Conservation (phyloP, 1,140 invertebrate species). For the Leguminivora glycinivorella region DNA sequence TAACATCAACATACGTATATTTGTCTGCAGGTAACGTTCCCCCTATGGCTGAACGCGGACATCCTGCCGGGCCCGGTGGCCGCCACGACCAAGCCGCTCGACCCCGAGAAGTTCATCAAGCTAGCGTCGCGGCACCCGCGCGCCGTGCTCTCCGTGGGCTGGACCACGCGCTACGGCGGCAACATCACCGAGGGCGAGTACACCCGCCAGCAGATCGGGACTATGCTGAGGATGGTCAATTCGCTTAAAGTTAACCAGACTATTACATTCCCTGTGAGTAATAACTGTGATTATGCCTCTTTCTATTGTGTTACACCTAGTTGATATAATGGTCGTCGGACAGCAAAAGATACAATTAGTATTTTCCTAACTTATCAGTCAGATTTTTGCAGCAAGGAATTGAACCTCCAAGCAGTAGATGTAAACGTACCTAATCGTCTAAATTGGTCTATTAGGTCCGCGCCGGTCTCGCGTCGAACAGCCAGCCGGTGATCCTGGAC, state of each 20-base stretch:
- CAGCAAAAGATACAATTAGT: not conserved
- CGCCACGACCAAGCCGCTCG: slow-evolving; percentile 80
- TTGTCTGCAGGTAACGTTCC: slow-evolving; percentile 81
- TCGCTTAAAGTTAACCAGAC: slow-evolving; percentile 80
- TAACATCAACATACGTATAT: not conserved
- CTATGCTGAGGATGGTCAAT: slow-evolving; percentile 85
- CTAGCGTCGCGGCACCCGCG: slow-evolving; percentile 81
- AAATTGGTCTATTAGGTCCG: slow-evolving; percentile 81
- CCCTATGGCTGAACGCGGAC: slow-evolving; percentile 94
- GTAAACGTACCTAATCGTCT: too few species aligned
- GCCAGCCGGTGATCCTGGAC: slow-evolving; percentile 76
- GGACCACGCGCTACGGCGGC: slow-evolving; percentile 86
- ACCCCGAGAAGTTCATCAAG: slow-evolving; percentile 82
- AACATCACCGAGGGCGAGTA: slow-evolving; percentile 82
- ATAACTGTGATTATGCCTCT: not conserved
- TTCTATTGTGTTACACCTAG: too few species aligned
- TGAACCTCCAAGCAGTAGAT: too few species aligned
- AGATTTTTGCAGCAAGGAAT: too few species aligned
- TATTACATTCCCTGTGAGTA: slow-evolving; percentile 88
- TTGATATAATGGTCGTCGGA: not conserved
- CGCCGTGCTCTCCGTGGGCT: slow-evolving; percentile 89
- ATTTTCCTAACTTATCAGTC: too few species aligned
- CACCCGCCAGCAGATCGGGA: slow-evolving; percentile 83
- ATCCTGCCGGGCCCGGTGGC: slow-evolving; percentile 89
- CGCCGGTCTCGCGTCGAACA: slow-evolving; percentile 85